Percentiles rank a stretch among this genome's conserved stretches.
Conservation (phyloP, 2,113 vertebrate genomes). For the Gorilla gorilla region DNA sequence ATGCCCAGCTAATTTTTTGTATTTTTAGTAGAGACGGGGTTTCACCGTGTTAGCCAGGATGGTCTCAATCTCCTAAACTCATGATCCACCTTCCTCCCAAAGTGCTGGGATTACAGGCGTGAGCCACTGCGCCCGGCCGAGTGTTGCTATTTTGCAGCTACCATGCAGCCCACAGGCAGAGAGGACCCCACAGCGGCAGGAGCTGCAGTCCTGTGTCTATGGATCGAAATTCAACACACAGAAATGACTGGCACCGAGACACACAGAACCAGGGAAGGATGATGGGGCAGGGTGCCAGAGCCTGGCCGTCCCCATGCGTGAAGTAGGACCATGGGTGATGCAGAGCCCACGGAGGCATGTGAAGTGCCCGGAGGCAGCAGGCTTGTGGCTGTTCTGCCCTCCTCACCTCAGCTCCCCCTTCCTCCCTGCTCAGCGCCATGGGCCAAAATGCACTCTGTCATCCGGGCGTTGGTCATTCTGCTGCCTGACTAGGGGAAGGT, state of each 20-base stretch:
- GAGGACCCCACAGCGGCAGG: rapidly evolving
- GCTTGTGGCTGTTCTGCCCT: neutral
- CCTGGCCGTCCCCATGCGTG: neutral
- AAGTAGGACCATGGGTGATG: rapidly evolving
- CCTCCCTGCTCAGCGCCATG: neutral
- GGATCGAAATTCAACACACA: neutral
- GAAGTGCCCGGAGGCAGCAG: neutral
- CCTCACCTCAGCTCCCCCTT: rapidly evolving
- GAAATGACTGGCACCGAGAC: neutral
- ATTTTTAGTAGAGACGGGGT: no score
- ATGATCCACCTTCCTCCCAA: no score
- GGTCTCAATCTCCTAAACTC: no score
- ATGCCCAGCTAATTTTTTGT: no score
- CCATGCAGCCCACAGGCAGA: no score
- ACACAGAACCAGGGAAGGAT: neutral
- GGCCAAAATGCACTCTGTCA: neutral
- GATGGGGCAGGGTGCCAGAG: rapidly evolving
- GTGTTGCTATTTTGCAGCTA: rapidly evolving
- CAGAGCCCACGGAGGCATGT: neutral
- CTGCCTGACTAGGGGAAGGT: rapidly evolving
- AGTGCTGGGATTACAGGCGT: no score
- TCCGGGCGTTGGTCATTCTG: rapidly evolving
- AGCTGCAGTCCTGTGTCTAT: rapidly evolving
- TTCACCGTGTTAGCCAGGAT: no score
- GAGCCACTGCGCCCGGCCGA: no score